A percentile compares a stretch with the other conserved stretches of the same genome.
phyloP scores from a whole-genome alignment of 2,113 vertebrate genomes.

The Calyptommatus sinebrachiatus region DNA sequence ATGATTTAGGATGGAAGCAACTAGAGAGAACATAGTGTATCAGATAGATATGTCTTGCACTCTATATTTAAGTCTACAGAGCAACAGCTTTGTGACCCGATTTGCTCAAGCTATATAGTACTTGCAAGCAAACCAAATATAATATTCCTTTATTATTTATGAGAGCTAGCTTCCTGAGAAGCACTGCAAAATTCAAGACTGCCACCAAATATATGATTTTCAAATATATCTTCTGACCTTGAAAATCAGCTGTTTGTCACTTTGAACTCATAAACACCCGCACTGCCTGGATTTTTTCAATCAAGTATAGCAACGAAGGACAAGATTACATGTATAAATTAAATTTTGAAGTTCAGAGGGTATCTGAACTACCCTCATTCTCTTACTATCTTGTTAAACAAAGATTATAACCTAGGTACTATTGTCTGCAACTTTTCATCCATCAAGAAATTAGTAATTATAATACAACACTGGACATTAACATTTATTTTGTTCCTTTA shows the following conservation, averaged over 20 bases:
- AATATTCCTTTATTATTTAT: not conserved
- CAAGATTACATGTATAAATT: too few relatives aligned
- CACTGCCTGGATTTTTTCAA: too few relatives aligned
- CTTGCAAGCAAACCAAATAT: not conserved
- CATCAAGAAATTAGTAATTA: not conserved
- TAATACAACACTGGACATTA: not conserved
- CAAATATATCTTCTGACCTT: not conserved
- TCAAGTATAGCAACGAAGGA: too few relatives aligned
- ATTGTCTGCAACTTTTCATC: not conserved
- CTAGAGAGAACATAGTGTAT: not conserved
- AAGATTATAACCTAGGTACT: not conserved
- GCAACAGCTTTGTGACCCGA: not conserved
- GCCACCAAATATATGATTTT: not conserved
- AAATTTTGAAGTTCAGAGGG: too few relatives aligned
- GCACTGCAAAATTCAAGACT: not conserved
- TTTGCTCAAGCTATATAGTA: not conserved
- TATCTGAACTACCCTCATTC: not conserved
- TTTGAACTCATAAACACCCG: too few relatives aligned
- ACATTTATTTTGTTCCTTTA: too few relatives aligned
- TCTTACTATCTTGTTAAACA: not conserved
- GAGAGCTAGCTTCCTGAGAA: not conserved
- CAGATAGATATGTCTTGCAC: not conserved
- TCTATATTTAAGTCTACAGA: not conserved
- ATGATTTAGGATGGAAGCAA: not conserved
- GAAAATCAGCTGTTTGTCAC: too few relatives aligned